A percentile compares a stretch with the other conserved stretches of the same genome.
Conservation (phyloP, 2,797 vertebrate genomes). For the Tympanoctomys barrerae region DNA sequence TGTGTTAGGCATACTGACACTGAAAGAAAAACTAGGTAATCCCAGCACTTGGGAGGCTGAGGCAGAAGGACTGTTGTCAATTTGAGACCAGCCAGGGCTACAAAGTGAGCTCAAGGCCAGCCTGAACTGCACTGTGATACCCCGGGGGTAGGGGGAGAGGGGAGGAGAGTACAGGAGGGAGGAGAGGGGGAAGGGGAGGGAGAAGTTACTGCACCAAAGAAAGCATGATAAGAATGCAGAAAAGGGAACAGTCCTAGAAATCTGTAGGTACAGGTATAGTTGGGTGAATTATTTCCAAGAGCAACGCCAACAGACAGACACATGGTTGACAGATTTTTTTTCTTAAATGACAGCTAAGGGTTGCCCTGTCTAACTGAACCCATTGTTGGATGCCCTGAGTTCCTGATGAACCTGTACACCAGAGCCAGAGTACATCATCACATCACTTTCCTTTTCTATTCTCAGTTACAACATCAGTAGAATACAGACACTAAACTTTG, state of each 20-base stretch:
- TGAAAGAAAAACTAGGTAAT: neutral
- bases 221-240: neutral
- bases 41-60: too few species aligned
- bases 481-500: neutral
- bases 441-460: neutral
- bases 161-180: fast-evolving
- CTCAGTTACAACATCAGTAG: neutral
- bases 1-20: neutral
- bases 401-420: neutral
- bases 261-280: neutral
- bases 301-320: neutral
- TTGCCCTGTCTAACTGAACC: neutral
- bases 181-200: fast-evolving
- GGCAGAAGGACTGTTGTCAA: too few species aligned
- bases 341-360: neutral
- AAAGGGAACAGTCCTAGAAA: neutral
- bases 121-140: too few species aligned
- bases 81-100: too few species aligned
- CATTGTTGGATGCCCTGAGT: neutral
- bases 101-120: too few species aligned
- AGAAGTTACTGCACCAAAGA: too few species aligned
- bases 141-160: too few species aligned
- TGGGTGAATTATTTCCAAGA: neutral
- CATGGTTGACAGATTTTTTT: neutral
- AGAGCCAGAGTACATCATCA: neutral